phyloP scores from a whole-genome alignment of 2,797 vertebrate genomes.

The Ctenosaura bakeri region DNA sequence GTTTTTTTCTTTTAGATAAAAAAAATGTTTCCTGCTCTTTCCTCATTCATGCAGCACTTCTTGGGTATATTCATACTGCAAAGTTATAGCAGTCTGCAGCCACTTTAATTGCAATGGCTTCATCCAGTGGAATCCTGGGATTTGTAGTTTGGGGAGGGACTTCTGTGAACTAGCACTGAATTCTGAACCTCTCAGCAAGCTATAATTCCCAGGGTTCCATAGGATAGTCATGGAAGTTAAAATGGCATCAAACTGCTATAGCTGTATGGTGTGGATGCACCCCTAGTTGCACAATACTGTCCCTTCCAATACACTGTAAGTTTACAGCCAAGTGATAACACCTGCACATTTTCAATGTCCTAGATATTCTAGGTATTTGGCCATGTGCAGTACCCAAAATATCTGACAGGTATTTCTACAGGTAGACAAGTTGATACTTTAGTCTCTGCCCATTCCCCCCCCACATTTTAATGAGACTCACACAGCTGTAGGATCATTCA shows the following conservation, averaged over 20 bases:
- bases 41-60: too few relatives aligned
- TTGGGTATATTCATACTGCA: too few relatives aligned
- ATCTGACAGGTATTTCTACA: conserved; percentile 57
- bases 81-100: too few relatives aligned
- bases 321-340: neutral
- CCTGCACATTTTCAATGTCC: neutral
- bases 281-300: neutral
- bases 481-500: conserved; percentile 80
- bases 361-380: conserved; percentile 49
- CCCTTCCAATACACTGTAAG: neutral
- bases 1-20: neutral
- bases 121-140: too few relatives aligned
- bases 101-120: too few relatives aligned
- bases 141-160: too few relatives aligned
- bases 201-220: too few relatives aligned
- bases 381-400: conserved; percentile 49
- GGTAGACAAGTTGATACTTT: conserved; percentile 73
- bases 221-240: too few relatives aligned
- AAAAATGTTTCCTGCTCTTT: too few relatives aligned
- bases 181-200: too few relatives aligned
- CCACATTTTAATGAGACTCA: conserved; percentile 79
- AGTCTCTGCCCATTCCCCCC: conserved; percentile 70
- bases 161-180: too few relatives aligned
- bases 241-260: too few relatives aligned
- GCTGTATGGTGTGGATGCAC: neutral